Percentiles rank a stretch among this genome's conserved stretches.
Conservation (phyloP, 2,888 invertebrate genomes). For the Hanleya hanleyi region DNA sequence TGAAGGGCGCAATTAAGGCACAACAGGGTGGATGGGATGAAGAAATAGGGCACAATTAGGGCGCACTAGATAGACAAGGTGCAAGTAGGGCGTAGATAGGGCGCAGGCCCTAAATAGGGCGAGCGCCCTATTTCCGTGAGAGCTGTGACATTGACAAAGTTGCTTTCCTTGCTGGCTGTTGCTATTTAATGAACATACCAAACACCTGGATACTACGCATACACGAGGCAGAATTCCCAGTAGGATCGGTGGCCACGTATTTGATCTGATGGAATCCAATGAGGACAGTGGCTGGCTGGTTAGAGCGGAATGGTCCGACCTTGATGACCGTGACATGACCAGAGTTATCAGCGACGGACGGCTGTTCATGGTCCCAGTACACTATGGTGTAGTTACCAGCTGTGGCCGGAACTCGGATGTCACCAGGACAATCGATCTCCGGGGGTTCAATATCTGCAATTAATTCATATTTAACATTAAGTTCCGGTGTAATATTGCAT, state of each 20-base stretch:
- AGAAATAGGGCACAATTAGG: too few species aligned
- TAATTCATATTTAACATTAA: neutral
- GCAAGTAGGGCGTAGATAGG: too few species aligned
- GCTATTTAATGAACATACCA: too few species aligned
- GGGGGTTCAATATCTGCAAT: conserved; percentile 42
- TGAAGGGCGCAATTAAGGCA: too few species aligned
- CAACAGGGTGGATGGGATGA: too few species aligned
- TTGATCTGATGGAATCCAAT: conserved; percentile 42
- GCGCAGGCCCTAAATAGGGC: too few species aligned
- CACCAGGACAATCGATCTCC: conserved; percentile 38
- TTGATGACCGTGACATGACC: conserved; percentile 19
- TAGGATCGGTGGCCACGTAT: conserved; percentile 41
- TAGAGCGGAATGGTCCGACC: conserved; percentile 27
- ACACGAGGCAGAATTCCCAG: conserved; percentile 44
- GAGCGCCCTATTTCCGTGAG: too few species aligned
- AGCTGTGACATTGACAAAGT: too few species aligned
- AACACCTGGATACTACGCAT: conserved; percentile 33
- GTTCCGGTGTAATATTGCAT: neutral
- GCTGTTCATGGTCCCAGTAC: conserved; percentile 36
- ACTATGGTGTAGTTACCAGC: conserved; percentile 37
- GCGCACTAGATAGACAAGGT: too few species aligned
- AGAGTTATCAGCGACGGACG: conserved; percentile 43
- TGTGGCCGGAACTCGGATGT: conserved; percentile 33
- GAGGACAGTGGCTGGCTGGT: conserved; percentile 30
- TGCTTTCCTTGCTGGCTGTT: too few species aligned